Conservation (phyloP, 2,888 invertebrate species). For the Embidobia sp. region DNA sequence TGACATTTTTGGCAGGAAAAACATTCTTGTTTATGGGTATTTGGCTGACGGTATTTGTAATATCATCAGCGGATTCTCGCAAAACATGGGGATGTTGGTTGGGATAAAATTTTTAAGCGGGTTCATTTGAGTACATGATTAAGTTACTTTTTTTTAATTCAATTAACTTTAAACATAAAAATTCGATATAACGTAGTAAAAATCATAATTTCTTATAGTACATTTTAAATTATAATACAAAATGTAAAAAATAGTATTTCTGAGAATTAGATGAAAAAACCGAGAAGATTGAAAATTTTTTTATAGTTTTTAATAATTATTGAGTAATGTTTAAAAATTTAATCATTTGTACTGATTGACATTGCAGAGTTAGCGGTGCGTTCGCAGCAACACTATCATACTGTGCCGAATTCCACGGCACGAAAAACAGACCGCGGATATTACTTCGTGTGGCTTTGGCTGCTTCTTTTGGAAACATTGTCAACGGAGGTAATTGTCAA, state of each 20-base stretch:
- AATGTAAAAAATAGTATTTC: neutral
- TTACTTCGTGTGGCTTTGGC: constrained; percentile 87
- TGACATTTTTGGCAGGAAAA: constrained; percentile 87
- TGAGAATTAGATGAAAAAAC: too few relatives aligned
- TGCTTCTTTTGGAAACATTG: constrained; percentile 85
- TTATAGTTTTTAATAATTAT: too few relatives aligned
- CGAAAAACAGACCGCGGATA: constrained; percentile 85
- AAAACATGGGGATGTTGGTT: constrained; percentile 85
- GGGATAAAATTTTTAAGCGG: constrained; percentile 88
- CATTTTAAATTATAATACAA: neutral
- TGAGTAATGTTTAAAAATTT: too few relatives aligned
- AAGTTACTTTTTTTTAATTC: neutral
- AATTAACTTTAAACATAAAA: too few relatives aligned
- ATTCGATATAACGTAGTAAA: too few relatives aligned
- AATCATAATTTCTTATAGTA: too few relatives aligned
- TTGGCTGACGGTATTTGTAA: constrained; percentile 85
- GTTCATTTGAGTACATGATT: constrained; percentile 85
- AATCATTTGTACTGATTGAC: too few relatives aligned
- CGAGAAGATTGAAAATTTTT: too few relatives aligned
- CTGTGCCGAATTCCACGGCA: constrained; percentile 87
- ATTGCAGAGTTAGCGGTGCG: constrained; percentile 86
- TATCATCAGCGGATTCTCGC: constrained; percentile 85
- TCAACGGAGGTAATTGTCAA: constrained; percentile 79
- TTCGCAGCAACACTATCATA: constrained; percentile 88
- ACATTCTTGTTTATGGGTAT: constrained; percentile 87